Percentiles rank a stretch among this genome's conserved stretches.
Conservation (phyloP, 2,113 vertebrate genomes). For the Pao palembangensis region DNA sequence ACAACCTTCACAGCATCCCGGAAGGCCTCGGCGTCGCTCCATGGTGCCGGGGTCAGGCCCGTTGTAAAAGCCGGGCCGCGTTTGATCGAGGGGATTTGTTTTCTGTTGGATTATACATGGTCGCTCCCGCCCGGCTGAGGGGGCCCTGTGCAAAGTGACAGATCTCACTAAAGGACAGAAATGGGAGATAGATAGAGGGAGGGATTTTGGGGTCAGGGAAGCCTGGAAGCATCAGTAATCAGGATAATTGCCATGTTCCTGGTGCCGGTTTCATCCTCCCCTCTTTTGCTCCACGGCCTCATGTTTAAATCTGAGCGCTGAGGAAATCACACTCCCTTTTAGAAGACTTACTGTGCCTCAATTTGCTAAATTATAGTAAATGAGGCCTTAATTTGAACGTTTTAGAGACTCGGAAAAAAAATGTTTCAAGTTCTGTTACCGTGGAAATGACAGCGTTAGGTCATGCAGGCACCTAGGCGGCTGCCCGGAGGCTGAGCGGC, state of each 20-base stretch:
- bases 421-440: not conserved
- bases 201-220: conserved; percentile 63
- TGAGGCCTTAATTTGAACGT: conserved; percentile 17
- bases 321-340: conserved; percentile 37
- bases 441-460: conserved; percentile 35
- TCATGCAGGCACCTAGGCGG: conserved; percentile 3
- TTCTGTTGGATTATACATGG: conserved; percentile 68
- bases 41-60: conserved; percentile 51
- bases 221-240: conserved; percentile 71
- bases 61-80: conserved; percentile 58
- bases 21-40: conserved; percentile 49
- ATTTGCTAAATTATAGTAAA: conserved; percentile 10
- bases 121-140: conserved; percentile 57
- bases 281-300: conserved; percentile 45
- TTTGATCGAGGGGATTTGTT: conserved; percentile 69
- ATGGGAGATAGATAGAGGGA: conserved; percentile 36
- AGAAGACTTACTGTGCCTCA: conserved; percentile 34
- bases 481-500: conserved; percentile 59
- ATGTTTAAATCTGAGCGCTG: conserved; percentile 47
- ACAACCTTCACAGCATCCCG: conserved; percentile 47
- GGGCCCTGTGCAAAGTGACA: conserved; percentile 60
- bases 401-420: conserved; percentile 17
- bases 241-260: conserved; percentile 73
- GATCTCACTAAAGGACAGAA: conserved; percentile 39
- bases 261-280: conserved; percentile 46